These are phyloP conservation scores for Drosophila meridionalis DNA, from an alignment of 2,888 invertebrate genomes.

Conservation along the genomic window DNA sequence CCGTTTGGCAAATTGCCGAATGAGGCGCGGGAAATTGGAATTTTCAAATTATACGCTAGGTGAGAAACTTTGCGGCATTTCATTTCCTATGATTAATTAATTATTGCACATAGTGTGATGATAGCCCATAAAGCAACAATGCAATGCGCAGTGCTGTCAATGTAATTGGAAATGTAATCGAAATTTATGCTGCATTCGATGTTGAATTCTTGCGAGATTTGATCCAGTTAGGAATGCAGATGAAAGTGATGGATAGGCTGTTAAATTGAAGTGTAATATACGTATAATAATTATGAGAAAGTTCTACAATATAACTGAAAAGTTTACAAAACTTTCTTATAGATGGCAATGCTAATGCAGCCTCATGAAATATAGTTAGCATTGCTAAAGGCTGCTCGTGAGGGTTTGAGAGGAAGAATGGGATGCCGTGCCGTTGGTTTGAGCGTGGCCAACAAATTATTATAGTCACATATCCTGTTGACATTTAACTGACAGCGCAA, in stretches of 20 bases:
- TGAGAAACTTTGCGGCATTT: conserved; percentile 79
- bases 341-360: background rate
- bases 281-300: background rate
- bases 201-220: background rate
- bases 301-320: background rate
- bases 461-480: conserved; percentile 72
- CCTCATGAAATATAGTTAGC: background rate
- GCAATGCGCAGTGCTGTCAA: conserved; percentile 16
- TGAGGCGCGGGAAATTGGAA: conserved; percentile 73
- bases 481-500: conserved; percentile 66
- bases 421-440: background rate
- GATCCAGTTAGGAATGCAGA: no score
- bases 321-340: background rate
- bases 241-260: background rate
- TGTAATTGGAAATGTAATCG: conserved; percentile 29
- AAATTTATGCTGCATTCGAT: background rate
- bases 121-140: conserved; percentile 48
- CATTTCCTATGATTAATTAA: conserved; percentile 78
- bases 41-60: conserved; percentile 65
- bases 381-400: background rate
- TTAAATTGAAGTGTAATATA: background rate
- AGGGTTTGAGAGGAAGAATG: background rate
- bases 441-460: conserved; percentile 66
- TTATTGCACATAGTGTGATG: conserved; percentile 62
- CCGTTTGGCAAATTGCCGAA: conserved; percentile 66